Evolutionary conservation across 2,797 vertebrate species (phyloP).

Genomic region (Chrysocyon brachyurus): DNA sequence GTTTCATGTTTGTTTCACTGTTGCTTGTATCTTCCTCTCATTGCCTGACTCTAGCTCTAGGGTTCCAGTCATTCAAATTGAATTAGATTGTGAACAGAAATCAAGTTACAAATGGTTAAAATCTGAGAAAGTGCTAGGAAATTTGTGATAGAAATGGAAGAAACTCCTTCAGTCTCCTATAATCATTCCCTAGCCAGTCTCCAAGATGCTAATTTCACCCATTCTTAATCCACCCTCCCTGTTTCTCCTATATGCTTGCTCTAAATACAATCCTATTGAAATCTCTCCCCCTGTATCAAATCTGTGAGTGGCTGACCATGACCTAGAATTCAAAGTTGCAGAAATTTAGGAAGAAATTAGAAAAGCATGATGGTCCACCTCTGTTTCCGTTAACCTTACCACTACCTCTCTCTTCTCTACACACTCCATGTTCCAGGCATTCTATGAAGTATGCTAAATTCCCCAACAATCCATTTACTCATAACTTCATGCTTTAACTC

Average conservation of each 20-base stretch:
- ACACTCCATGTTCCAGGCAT: background rate
- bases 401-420: background rate
- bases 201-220: background rate
- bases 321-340: constrained; percentile 45
- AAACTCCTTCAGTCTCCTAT: background rate
- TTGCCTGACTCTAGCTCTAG: background rate
- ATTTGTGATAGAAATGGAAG: background rate
- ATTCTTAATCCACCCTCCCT: background rate
- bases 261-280: background rate
- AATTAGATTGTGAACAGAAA: background rate
- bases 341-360: background rate
- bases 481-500: background rate
- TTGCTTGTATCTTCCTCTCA: background rate
- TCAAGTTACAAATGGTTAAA: background rate
- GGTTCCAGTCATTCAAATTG: background rate
- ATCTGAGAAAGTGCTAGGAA: background rate
- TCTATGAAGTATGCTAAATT: background rate
- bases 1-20: background rate
- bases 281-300: background rate
- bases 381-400: background rate
- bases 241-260: background rate
- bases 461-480: constrained; percentile 5
- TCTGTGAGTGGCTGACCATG: background rate
- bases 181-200: background rate
- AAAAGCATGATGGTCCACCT: background rate